These are phyloP conservation scores for Athripsodes cinereus DNA, from an alignment of 2,888 invertebrate genomes.

Conservation along the genomic window DNA sequence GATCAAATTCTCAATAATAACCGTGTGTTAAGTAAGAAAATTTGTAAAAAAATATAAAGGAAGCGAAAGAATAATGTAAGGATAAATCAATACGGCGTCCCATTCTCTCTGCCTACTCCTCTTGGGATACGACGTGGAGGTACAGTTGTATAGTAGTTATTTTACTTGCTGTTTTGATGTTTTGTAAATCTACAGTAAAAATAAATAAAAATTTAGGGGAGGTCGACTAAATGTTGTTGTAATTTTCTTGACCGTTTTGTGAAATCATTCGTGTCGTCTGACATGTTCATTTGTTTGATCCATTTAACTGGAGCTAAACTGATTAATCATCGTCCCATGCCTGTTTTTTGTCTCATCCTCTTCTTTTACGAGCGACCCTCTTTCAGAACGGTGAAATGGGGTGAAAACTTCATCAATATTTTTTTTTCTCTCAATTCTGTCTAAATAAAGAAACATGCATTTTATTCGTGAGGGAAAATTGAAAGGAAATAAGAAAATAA, in stretches of 20 bases:
- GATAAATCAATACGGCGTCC: too few species aligned
- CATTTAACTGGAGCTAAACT: background rate
- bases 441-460: constrained; percentile 23
- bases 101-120: too few species aligned
- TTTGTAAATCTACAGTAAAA: too few species aligned
- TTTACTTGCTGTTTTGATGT: too few species aligned
- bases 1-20: too few species aligned
- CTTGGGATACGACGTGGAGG: too few species aligned
- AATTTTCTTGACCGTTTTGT: background rate
- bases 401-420: constrained; percentile 24
- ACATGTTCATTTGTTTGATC: background rate
- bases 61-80: too few species aligned
- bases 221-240: too few species aligned
- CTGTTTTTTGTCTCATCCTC: background rate
- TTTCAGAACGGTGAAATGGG: constrained; percentile 25
- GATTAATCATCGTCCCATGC: background rate
- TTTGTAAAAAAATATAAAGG: too few species aligned
- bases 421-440: constrained; percentile 18
- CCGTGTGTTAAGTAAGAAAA: too few species aligned
- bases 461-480: background rate
- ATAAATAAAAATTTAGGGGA: too few species aligned
- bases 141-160: too few species aligned
- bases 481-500: background rate
- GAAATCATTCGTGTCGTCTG: background rate
- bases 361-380: constrained; percentile 6